phyloP scores from a whole-genome alignment of 1,140 invertebrate species.

The Zaprionus kolodkinae region DNA sequence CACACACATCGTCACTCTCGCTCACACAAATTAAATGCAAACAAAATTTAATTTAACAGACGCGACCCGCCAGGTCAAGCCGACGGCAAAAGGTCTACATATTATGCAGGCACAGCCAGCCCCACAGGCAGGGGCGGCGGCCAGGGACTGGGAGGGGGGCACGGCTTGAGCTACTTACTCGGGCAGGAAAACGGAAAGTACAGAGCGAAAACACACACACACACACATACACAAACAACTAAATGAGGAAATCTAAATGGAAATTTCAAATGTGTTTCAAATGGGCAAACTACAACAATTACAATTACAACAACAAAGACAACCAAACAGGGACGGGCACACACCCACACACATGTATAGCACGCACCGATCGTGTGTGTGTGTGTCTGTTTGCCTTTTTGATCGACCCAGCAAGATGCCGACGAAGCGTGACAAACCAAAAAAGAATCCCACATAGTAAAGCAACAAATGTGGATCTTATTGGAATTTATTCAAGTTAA shows the following conservation, averaged over 20 bases:
- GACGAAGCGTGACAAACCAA: slow-evolving; percentile 1
- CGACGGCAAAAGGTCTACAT: slow-evolving; percentile 55
- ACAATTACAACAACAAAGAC: slow-evolving; percentile 47
- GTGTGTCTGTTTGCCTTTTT: slow-evolving; percentile 16
- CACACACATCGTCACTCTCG: slow-evolving; percentile 21
- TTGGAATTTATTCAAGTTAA: background rate
- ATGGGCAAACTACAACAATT: slow-evolving; percentile 60
- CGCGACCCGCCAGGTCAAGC: slow-evolving; percentile 71
- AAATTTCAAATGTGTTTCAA: slow-evolving; percentile 82
- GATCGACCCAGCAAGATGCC: slow-evolving; percentile 23
- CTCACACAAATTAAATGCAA: slow-evolving; percentile 64
- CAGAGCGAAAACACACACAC: slow-evolving; percentile 8
- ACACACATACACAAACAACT: slow-evolving; percentile 19
- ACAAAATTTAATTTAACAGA: slow-evolving; percentile 75
- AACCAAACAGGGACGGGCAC: slow-evolving; percentile 13
- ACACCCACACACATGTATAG: slow-evolving; percentile 20
- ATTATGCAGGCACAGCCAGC: slow-evolving; percentile 65
- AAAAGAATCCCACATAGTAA: background rate
- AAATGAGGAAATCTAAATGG: slow-evolving; percentile 79
- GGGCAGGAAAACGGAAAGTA: slow-evolving; percentile 45
- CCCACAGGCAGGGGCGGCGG: slow-evolving; percentile 7
- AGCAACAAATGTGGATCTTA: background rate
- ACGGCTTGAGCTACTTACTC: background rate
- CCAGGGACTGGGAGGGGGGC: background rate
- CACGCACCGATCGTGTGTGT: slow-evolving; percentile 44